Conservation (phyloP, 2,888 invertebrate species). For the Andrena camellia region DNA sequence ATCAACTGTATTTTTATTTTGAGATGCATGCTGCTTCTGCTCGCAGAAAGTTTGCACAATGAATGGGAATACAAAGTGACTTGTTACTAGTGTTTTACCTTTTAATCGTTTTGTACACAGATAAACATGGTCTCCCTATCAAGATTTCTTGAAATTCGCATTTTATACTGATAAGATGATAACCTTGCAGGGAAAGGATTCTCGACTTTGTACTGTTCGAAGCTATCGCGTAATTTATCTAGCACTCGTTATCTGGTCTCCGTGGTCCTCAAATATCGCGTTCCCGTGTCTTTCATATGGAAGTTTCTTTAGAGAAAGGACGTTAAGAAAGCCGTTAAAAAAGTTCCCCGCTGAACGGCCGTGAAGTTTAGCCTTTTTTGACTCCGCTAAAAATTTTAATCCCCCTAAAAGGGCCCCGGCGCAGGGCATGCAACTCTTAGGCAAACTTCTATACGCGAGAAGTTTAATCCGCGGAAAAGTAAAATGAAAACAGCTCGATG, state of each 20-base stretch:
- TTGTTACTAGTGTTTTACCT: too few species aligned
- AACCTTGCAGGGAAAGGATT: background rate
- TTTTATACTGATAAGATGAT: background rate
- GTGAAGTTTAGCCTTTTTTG: background rate
- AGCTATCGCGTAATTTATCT: slow-evolving; percentile 11
- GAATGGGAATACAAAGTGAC: too few species aligned
- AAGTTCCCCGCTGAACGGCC: slow-evolving; percentile 19
- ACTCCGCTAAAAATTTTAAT: slow-evolving; percentile 27
- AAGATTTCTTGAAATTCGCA: background rate
- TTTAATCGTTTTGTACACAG: background rate
- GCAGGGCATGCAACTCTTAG: background rate
- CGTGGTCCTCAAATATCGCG: slow-evolving; percentile 7
- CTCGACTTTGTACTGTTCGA: slow-evolving; percentile 10
- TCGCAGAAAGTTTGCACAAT: background rate
- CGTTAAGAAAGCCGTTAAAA: slow-evolving; percentile 9
- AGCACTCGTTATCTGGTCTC: background rate
- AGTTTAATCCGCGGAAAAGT: slow-evolving; percentile 10
- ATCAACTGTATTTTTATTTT: background rate
- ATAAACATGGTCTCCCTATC: background rate
- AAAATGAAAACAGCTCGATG: background rate
- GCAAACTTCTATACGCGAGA: slow-evolving; percentile 8
- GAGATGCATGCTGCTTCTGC: background rate
- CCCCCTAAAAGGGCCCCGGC: background rate
- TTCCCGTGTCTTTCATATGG: background rate
- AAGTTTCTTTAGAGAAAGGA: slow-evolving; percentile 9